Conservation (phyloP, 2,113 vertebrate species). For the Odobenus rosmarus region DNA sequence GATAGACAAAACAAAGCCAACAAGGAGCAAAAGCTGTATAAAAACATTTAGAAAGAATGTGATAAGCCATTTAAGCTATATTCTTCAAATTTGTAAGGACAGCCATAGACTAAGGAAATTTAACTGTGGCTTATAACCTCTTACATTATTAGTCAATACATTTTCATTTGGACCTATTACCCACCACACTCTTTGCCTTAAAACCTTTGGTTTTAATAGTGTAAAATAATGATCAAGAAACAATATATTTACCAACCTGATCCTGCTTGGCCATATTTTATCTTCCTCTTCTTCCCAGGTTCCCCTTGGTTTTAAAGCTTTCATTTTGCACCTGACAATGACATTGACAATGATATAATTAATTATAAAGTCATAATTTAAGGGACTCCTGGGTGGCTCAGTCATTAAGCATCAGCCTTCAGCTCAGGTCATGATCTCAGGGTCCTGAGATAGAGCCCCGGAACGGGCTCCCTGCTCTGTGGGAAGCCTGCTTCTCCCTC, state of each 20-base stretch:
- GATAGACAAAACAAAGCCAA: neutral
- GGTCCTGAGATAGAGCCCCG: too few species aligned
- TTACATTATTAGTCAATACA: neutral
- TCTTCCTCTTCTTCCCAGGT: neutral
- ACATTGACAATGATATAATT: neutral
- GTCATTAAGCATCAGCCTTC: too few species aligned
- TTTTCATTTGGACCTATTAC: neutral
- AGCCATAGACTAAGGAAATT: neutral
- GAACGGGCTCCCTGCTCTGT: too few species aligned
- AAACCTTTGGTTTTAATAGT: neutral
- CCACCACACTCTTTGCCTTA: neutral
- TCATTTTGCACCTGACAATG: neutral
- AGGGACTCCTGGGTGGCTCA: neutral
- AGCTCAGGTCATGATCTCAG: too few species aligned
- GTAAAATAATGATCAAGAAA: neutral
- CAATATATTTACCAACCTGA: neutral
- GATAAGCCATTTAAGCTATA: neutral
- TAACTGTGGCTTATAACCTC: neutral
- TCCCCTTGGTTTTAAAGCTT: neutral
- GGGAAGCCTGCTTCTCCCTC: too few species aligned
- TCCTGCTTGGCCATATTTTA: neutral
- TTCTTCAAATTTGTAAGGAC: neutral
- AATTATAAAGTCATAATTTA: neutral
- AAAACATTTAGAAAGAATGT: neutral
- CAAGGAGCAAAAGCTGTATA: neutral